Percentiles rank a stretch among this genome's conserved stretches.
These are phyloP conservation scores for Felis chaus DNA, from an alignment of 2,113 vertebrate species.

Conservation along the genomic window DNA sequence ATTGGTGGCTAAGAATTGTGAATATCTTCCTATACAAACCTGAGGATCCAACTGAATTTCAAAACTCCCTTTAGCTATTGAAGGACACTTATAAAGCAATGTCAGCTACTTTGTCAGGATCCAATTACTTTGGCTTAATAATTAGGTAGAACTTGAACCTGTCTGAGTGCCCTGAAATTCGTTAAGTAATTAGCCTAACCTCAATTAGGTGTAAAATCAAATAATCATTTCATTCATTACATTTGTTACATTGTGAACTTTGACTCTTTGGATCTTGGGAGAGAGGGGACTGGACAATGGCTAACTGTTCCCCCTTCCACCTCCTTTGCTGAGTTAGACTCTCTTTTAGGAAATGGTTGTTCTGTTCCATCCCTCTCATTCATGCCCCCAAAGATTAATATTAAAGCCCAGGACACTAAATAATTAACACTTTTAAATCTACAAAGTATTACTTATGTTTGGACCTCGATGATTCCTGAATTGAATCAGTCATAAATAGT, in stretches of 20 bases:
- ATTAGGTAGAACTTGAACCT: not conserved
- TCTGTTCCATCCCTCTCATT: not conserved
- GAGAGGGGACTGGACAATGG: not conserved
- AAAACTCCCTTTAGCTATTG: not conserved
- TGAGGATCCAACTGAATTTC: not conserved
- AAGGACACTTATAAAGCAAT: not conserved
- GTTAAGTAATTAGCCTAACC: not conserved
- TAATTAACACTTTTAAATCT: conserved; percentile 22
- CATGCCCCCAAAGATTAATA: not conserved
- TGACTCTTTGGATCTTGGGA: not conserved
- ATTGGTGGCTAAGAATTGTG: not conserved
- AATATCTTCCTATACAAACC: not conserved
- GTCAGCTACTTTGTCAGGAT: not conserved
- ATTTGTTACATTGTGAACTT: not conserved
- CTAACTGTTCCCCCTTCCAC: not conserved
- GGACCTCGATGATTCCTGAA: not conserved
- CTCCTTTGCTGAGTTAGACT: not conserved
- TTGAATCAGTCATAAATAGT: not conserved
- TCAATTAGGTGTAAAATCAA: not conserved
- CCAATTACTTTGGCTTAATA: not conserved
- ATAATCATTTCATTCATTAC: not conserved
- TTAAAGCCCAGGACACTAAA: not conserved
- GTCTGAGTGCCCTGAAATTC: not conserved
- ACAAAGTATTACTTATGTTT: conserved; percentile 24
- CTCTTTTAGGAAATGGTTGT: not conserved